Conservation (phyloP, 2,888 invertebrate species). For the Tenthredo scrophulariae region DNA sequence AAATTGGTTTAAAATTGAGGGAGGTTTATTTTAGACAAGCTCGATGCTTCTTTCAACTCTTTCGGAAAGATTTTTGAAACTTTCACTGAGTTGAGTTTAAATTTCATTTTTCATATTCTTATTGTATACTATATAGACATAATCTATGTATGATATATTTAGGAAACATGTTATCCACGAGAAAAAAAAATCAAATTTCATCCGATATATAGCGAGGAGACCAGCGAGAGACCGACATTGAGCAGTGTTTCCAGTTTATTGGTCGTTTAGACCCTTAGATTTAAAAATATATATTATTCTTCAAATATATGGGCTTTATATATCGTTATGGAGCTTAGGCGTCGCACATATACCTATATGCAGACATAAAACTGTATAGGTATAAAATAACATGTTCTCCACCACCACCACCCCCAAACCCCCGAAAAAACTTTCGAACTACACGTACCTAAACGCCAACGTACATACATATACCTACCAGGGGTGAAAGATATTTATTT, state of each 20-base stretch:
- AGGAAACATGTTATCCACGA: slow-evolving; percentile 9
- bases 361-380: neutral
- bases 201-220: neutral
- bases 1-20: too few species aligned
- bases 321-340: slow-evolving; percentile 69
- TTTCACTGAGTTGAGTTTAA: too few species aligned
- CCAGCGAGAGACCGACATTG: slow-evolving; percentile 7
- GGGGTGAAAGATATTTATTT: slow-evolving; percentile 69
- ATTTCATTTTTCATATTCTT: neutral
- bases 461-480: neutral
- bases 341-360: neutral
- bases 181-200: neutral
- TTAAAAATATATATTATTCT: slow-evolving; percentile 66
- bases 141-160: neutral
- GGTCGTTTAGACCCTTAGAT: slow-evolving; percentile 57
- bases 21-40: too few species aligned
- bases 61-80: too few species aligned
- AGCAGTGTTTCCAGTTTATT: slow-evolving; percentile 61
- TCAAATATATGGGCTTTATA: slow-evolving; percentile 70
- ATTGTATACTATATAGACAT: neutral
- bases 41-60: too few species aligned
- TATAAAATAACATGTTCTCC: slow-evolving; percentile 2
- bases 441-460: slow-evolving; percentile 18
- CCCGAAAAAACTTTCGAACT: slow-evolving; percentile 16
- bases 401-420: neutral